These are phyloP conservation scores for Cromileptes altivelis DNA, from an alignment of 2,113 vertebrate species.

Conservation along the genomic window DNA sequence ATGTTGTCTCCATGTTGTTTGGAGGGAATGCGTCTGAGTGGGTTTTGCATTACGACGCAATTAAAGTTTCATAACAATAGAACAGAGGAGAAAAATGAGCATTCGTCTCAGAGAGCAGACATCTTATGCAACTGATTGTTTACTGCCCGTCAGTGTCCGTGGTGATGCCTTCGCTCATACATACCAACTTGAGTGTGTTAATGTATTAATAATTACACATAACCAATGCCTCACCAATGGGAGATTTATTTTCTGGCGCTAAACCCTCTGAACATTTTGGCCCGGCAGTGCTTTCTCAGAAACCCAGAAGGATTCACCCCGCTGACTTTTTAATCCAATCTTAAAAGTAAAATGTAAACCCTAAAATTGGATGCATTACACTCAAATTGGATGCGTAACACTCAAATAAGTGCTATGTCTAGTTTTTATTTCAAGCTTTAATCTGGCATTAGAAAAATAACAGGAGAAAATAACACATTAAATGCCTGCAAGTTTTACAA, in stretches of 20 bases:
- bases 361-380: slow-evolving; percentile 17
- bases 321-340: slow-evolving; percentile 28
- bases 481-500: not conserved
- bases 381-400: slow-evolving; percentile 22
- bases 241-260: not conserved
- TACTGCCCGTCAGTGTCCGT: not conserved
- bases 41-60: slow-evolving; percentile 33
- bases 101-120: not conserved
- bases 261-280: slow-evolving; percentile 2
- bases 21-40: slow-evolving; percentile 13
- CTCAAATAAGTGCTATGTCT: not conserved
- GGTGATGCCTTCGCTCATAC: not conserved
- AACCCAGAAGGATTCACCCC: slow-evolving; percentile 1
- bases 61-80: slow-evolving; percentile 55
- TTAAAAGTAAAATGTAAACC: slow-evolving; percentile 13
- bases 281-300: not conserved
- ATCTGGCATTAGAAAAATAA: not conserved
- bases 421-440: not conserved
- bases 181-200: not conserved
- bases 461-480: not conserved
- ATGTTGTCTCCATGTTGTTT: slow-evolving; percentile 31
- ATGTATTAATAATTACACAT: not conserved
- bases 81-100: slow-evolving; percentile 14
- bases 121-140: slow-evolving; percentile 5
- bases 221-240: not conserved